These are phyloP conservation scores for Liolophura sinensis DNA, from an alignment of 1,140 invertebrate species.

Conservation along the genomic window DNA sequence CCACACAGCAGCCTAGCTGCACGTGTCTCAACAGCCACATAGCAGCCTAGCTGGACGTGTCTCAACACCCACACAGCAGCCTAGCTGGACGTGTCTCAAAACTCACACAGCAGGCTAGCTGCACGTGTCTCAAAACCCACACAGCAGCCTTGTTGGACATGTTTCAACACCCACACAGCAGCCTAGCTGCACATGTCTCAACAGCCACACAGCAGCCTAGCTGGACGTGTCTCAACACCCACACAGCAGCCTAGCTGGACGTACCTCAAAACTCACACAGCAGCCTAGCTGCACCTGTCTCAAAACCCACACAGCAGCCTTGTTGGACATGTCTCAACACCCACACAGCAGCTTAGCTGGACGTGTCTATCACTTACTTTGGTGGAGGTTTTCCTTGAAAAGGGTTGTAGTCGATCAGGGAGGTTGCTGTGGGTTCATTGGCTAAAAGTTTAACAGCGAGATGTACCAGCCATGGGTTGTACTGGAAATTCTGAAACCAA, in stretches of 20 bases:
- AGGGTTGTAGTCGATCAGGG: constrained; percentile 55
- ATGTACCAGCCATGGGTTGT: constrained; percentile 57
- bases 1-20: no score
- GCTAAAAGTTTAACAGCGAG: constrained; percentile 54
- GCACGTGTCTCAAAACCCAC: no score
- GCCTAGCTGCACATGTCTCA: background rate
- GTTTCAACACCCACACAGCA: no score
- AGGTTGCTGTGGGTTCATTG: constrained; percentile 51
- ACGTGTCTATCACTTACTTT: constrained; percentile 46
- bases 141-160: no score
- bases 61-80: no score
- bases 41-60: no score
- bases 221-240: background rate
- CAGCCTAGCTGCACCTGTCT: background rate
- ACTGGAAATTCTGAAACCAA: constrained; percentile 51
- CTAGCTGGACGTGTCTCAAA: no score
- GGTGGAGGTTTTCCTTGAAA: constrained; percentile 55
- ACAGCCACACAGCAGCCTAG: background rate
- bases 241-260: background rate
- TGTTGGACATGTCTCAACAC: background rate
- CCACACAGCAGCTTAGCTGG: background rate
- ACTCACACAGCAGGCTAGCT: no score
- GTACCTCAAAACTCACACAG: background rate
- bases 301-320: background rate
- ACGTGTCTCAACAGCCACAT: no score